phyloP scores from a whole-genome alignment of 2,888 invertebrate species.

The Palloptera scutellata region DNA sequence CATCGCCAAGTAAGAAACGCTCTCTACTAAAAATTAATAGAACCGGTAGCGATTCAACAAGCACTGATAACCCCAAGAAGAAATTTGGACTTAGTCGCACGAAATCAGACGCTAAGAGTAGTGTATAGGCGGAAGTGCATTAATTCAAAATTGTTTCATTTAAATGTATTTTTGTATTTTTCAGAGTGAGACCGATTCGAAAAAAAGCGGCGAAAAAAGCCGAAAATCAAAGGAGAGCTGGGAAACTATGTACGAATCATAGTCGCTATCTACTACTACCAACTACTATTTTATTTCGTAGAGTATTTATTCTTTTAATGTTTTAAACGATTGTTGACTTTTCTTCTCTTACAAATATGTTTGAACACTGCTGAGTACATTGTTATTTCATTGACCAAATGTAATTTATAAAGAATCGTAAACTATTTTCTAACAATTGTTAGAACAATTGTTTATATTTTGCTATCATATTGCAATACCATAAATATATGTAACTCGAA shows the following conservation, averaged over 20 bases:
- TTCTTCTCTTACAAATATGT: conserved; percentile 8
- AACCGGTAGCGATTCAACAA: neutral
- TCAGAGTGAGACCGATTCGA: conserved; percentile 31
- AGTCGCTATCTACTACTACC: neutral
- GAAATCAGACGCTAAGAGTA: conserved; percentile 35
- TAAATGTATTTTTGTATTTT: conserved; percentile 17
- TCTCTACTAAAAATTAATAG: neutral
- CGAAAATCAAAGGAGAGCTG: conserved; percentile 35
- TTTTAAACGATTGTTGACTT: conserved; percentile 10
- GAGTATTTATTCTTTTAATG: conserved; percentile 1
- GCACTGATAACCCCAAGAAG: neutral
- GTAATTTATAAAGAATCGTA: too few species aligned
- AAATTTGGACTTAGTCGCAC: neutral
- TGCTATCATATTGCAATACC: too few species aligned
- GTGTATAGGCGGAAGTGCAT: conserved; percentile 36
- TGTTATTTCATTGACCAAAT: too few species aligned
- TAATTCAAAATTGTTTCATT: conserved; percentile 12
- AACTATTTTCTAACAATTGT: too few species aligned
- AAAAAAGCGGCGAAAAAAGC: neutral
- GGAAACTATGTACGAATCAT: conserved; percentile 42
- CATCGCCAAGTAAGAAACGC: conserved; percentile 1
- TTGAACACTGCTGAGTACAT: neutral
- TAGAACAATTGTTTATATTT: too few species aligned
- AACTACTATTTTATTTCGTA: neutral
- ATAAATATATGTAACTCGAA: too few species aligned